Evolutionary conservation across 2,113 vertebrate species (phyloP), one percentile per base, ranked within the genome.

Genomic region (Thunnus thynnus): DNA sequence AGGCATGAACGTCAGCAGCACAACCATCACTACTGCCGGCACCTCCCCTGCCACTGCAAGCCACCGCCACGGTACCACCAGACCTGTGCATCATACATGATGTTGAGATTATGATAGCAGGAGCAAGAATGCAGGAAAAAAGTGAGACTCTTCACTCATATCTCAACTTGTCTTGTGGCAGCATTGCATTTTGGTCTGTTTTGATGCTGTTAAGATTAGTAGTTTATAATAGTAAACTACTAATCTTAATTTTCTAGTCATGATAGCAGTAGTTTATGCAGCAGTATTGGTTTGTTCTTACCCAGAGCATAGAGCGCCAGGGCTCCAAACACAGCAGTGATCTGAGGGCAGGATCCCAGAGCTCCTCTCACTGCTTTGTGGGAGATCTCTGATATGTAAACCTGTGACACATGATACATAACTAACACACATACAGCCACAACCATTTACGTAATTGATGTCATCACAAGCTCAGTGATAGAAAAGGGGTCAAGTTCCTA

Each of bases 331-430:
- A 99, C 98, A 0, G 97, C 96, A 85, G 97, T 98, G 84, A 98
- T 91, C 94, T 99, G 98, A 54, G 98, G 97, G 5, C 96, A 97
- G 14, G 97, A 96, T 0, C 98, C 98, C 91, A 99, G 76, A 1
- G 91, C 85, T 6, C 98, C 98, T n/a, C 98, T 94, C 14, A 98
- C 94, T 3, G 86, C 72, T 0, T 96, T 95, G 71, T 97, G 96
- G 17, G 97, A 97, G 57, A 99, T 96, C 93, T 99, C 98, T 0
- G 98, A 99, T 80, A 99, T 97, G 71, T 99, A 99, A 17, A 99
- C 96, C 98, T 99, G 94, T 1, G 81, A 78, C 3, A 65, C 2
- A 75, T 25, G 70, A 62, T 41, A 80, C 76, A 76, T 62, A 71
- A 36, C 27, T 41, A 12, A n/a, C 61, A 54, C 25, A 32, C 47